A percentile compares a stretch with the other conserved stretches of the same genome.
phyloP scores from a whole-genome alignment of 2,888 invertebrate genomes.

The Dasysyrphus albostriatus region DNA sequence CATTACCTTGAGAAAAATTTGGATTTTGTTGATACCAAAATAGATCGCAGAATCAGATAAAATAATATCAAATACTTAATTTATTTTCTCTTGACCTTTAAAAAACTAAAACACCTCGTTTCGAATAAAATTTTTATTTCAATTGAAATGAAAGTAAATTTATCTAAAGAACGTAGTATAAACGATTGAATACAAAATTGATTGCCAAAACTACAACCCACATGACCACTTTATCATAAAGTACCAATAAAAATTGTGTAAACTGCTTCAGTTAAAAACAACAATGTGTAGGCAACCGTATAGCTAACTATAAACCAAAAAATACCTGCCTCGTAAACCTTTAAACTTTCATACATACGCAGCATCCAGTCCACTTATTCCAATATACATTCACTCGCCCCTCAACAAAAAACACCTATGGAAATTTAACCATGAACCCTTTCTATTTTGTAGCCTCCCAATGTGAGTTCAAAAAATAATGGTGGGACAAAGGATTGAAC shows the following conservation, averaged over 20 bases:
- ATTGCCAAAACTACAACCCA: conserved; percentile 37
- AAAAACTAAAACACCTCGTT: neutral
- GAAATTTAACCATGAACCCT: conserved; percentile 25
- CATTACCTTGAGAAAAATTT: no score
- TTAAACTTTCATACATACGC: neutral
- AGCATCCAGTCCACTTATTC: neutral
- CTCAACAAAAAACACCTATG: conserved; percentile 29
- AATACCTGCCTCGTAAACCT: conserved; percentile 32
- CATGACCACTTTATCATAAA: conserved; percentile 50
- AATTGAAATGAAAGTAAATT: conserved; percentile 5
- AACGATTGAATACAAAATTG: conserved; percentile 30
- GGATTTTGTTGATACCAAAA: no score
- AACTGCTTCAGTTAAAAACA: conserved; percentile 52
- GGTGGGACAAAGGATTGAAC: conserved; percentile 35
- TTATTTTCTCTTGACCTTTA: no score
- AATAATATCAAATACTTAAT: no score
- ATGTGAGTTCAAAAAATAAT: conserved; percentile 15
- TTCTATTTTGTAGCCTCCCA: neutral
- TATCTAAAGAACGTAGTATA: conserved; percentile 1
- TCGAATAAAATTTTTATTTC: neutral
- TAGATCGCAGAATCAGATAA: no score
- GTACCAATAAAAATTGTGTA: conserved; percentile 37
- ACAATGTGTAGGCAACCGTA: conserved; percentile 29
- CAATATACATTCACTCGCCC: neutral
- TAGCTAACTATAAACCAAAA: conserved; percentile 23